These are phyloP conservation scores for Drosophila auraria DNA, from an alignment of 1,140 invertebrate genomes.

Conservation along the genomic window DNA sequence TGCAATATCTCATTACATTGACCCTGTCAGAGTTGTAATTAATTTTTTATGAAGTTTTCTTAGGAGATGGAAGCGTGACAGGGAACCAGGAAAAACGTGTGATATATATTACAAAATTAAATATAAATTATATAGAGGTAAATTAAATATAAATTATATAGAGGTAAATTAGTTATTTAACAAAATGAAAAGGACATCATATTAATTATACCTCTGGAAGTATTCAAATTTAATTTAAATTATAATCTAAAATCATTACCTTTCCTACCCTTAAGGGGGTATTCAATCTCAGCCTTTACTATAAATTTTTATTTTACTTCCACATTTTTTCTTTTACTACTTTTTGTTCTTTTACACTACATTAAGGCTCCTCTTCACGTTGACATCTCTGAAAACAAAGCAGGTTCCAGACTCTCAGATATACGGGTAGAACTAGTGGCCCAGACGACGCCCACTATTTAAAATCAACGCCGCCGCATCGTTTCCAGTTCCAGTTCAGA, in stretches of 20 bases:
- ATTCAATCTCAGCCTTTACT: no score
- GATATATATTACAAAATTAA: no score
- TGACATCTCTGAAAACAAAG: slow-evolving; percentile 5
- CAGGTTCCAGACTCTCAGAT: background rate
- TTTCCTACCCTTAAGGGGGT: background rate
- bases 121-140: no score
- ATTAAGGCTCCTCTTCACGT: background rate
- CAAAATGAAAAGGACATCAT: no score
- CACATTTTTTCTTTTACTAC: background rate
- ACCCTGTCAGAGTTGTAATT: background rate
- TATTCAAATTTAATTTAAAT: no score
- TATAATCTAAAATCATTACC: background rate
- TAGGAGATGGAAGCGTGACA: background rate
- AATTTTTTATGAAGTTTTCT: background rate
- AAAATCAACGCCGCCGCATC: slow-evolving; percentile 12
- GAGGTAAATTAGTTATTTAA: background rate
- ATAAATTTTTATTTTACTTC: background rate
- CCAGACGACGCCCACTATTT: slow-evolving; percentile 36
- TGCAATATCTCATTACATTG: background rate
- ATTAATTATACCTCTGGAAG: no score
- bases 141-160: background rate
- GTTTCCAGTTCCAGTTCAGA: slow-evolving; percentile 1
- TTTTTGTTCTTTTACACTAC: no score
- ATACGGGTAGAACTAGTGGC: slow-evolving; percentile 47
- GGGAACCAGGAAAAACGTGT: background rate